Evolutionary conservation across 2,888 invertebrate genomes (phyloP), one percentile per base, ranked within the genome.

Genomic region (Phymatocera aterrima): DNA sequence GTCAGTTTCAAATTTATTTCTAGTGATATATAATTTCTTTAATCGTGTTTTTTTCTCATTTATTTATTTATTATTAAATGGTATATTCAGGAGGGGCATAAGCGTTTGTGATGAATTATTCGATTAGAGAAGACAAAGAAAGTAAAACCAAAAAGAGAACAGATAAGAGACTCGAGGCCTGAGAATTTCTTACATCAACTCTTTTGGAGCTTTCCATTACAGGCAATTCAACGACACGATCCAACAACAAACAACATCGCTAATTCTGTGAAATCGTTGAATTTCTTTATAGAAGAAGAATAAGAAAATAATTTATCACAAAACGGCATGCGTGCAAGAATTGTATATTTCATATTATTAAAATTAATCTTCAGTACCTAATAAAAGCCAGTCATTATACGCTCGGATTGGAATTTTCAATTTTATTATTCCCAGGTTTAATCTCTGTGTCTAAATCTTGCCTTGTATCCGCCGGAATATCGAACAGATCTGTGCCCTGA

Each of bases 401-500:
- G 74, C 82, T 82, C 72, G 84, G 84, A 79, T 86, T 83, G 61
- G 81, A 84, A 79, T 81, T 86, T 75, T 87, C 86, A 37, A 79
- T 79, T 80, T 83, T 85, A 82, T 83, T 64, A 6, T 81, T 80
- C 15, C 82, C 78, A 3, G 84, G 82, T 65, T 85, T 89, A 12
- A 84, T 82, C 70, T 85, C 87, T n/a, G 86, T 82, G 28, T 87
- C 85, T 18, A 84, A 82, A 34, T 87, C 85, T 28, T 83, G 86
- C 86, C 88, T 88, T 18, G 87, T 88, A 68, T 88, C 87, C 6
- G 37, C 2, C 2, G 88, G 85, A 77, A 87, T 84, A 34, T 85
- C 83, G 12, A 61, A 31, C 3, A 46, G 57, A 43, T 78, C 74
- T 46, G 60, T 72, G 0, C 28, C 37, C 37, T 74, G 60, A 31